phyloP scores from a whole-genome alignment of 2,797 vertebrate species.

The Cygnus olor region DNA sequence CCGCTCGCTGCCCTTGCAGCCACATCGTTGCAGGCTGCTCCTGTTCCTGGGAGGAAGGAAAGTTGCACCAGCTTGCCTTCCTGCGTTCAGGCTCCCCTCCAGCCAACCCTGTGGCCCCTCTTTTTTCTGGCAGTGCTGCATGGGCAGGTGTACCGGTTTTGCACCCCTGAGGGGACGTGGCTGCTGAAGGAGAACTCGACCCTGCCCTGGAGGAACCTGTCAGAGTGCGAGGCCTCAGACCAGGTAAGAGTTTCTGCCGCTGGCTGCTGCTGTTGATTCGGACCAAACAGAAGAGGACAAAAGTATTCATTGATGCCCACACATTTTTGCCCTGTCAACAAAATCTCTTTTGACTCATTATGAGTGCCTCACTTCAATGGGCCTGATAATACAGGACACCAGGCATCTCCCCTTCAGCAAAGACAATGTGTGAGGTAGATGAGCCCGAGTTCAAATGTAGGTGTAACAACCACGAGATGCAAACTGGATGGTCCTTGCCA shows the following conservation, averaged over 20 bases:
- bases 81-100: accelerated
- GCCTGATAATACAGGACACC: background rate
- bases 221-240: conserved; percentile 76
- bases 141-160: conserved; percentile 81
- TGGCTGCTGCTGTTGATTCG: background rate
- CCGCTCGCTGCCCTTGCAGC: background rate
- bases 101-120: background rate
- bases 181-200: conserved; percentile 79
- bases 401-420: background rate
- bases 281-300: background rate
- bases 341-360: background rate
- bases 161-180: conserved; percentile 79
- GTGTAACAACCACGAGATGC: background rate
- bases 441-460: background rate
- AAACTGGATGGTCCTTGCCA: background rate
- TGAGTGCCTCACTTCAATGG: background rate
- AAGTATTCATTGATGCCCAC: accelerated
- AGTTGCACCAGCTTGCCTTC: background rate
- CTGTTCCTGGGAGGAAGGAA: too few species aligned
- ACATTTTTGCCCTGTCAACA: accelerated
- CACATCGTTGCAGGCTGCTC: background rate
- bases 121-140: conserved; percentile 71
- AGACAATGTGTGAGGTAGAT: accelerated
- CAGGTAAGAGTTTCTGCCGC: conserved; percentile 28
- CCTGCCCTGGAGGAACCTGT: conserved; percentile 82